Evolutionary conservation across 1,140 invertebrate genomes (phyloP).

Genomic region (Rhyacophila brunnea): DNA sequence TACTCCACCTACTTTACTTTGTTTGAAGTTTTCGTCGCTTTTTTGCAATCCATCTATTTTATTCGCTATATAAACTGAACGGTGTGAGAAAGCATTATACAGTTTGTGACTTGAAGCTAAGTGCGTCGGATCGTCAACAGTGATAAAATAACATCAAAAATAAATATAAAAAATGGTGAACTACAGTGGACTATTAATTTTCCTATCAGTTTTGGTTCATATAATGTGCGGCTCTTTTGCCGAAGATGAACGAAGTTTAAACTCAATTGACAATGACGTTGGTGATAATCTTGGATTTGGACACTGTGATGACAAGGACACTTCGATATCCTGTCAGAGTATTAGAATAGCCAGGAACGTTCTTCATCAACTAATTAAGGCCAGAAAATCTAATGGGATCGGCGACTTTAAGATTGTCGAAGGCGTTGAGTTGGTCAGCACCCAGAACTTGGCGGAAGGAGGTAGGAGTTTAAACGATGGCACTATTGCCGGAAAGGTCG

Average conservation of each 20-base stretch:
- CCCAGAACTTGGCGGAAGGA: conserved; percentile 49
- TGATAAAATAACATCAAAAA: not conserved
- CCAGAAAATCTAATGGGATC: conserved; percentile 37
- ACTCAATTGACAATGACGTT: conserved; percentile 22
- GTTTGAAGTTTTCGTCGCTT: conserved; percentile 27
- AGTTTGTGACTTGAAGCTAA: conserved; percentile 8
- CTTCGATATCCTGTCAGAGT: conserved; percentile 52
- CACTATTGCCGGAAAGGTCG: conserved; percentile 55
- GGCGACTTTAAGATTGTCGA: conserved; percentile 57
- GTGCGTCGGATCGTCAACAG: no score
- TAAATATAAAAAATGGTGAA: not conserved
- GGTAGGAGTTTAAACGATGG: conserved; percentile 53
- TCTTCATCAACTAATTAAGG: conserved; percentile 47
- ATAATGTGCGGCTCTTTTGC: not conserved
- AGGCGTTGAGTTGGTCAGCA: conserved; percentile 61
- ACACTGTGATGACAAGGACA: conserved; percentile 39
- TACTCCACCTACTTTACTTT: conserved; percentile 29
- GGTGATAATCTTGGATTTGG: conserved; percentile 18
- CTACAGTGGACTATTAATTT: conserved; percentile 1
- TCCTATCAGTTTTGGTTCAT: conserved; percentile 1
- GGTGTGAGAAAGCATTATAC: conserved; percentile 10
- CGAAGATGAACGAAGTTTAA: conserved; percentile 13
- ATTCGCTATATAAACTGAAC: conserved; percentile 30
- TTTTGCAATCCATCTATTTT: conserved; percentile 33
- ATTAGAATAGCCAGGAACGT: conserved; percentile 50